Evolutionary conservation across 2,797 vertebrate genomes (phyloP), one percentile per base, ranked within the genome.

Genomic region (Lepus townsendii): DNA sequence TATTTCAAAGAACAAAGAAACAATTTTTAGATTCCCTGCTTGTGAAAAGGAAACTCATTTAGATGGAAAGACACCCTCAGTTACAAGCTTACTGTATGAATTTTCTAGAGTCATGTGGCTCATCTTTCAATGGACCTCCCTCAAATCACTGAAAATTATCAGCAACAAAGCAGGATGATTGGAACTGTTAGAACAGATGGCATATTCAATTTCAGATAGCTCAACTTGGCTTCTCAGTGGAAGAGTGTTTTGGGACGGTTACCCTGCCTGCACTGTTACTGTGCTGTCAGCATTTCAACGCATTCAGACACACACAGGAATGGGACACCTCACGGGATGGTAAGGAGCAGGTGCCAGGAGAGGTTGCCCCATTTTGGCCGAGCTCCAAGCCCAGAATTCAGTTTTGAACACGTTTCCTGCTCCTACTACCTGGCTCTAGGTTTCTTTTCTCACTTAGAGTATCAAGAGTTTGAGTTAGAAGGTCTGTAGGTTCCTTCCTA

Each of bases 231-330:
- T 3, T 71, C 30, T 62, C 50, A 60, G 27, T 50, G 60, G 69
- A 68, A 50, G 26, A 9, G 2, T 52, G 65, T 47, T 90, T 88
- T 83, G 65, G 83, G 47, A 3, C 8, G 60, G 32, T 42, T 27
- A 60, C 47, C 71, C 35, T 19, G 5, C 79, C 3, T 11, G 71
- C 22, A 35, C 11, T 32, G 50, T 30, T 27, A 5, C 60, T 35
- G 9, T 50, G 20, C 32, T n/a, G 38, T 47, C 22, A 60, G 54
- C 26, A 13, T 62, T 75, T 76, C 0, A 32, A 3, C 9, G 71
- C 0, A 0, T 7, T 1, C 2, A 42, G 52, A n/a, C n/a, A n/a
- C n/a, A 22, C 14, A 14, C 7, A 5, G 0, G 3, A 13, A 4
- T 5, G 30, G 80, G 22, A 5, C 1, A 30, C 13, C 50, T 65